phyloP scores from a whole-genome alignment of 2,888 invertebrate species.

The Tetragonula carbonaria region DNA sequence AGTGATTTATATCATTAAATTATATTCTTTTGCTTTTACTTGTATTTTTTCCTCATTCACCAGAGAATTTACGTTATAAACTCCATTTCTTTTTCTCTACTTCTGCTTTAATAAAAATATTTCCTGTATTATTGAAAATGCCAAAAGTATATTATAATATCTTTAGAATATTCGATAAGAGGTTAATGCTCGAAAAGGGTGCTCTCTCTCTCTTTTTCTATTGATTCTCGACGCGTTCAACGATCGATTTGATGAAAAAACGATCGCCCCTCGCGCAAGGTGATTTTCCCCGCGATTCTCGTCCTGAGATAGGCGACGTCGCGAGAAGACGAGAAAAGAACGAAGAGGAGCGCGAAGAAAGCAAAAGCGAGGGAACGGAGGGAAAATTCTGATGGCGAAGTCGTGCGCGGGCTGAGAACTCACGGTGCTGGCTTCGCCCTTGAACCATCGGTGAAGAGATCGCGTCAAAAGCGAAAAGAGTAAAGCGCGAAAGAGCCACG shows the following conservation, averaged over 20 bases:
- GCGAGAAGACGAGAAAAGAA: neutral
- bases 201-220: no score
- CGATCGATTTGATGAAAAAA: neutral
- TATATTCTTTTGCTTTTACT: no score
- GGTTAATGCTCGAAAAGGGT: no score
- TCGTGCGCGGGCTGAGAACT: constrained; percentile 27
- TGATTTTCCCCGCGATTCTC: constrained; percentile 56
- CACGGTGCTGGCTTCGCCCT: constrained; percentile 56
- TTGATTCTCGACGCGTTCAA: neutral
- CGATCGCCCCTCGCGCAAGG: constrained; percentile 27
- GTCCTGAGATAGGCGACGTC: constrained; percentile 16
- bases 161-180: no score
- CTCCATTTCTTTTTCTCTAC: no score
- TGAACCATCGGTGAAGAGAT: constrained; percentile 60
- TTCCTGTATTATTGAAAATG: no score
- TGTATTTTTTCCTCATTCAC: no score
- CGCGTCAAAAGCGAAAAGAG: constrained; percentile 45
- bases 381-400: constrained; percentile 30
- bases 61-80: no score
- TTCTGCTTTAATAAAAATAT: no score
- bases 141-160: no score
- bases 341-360: neutral
- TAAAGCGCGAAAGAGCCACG: constrained; percentile 6
- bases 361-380: neutral
- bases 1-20: no score